A percentile compares a stretch with the other conserved stretches of the same genome.
Conservation (phyloP, 2,888 invertebrate species). For the Epicampocera succincta region DNA sequence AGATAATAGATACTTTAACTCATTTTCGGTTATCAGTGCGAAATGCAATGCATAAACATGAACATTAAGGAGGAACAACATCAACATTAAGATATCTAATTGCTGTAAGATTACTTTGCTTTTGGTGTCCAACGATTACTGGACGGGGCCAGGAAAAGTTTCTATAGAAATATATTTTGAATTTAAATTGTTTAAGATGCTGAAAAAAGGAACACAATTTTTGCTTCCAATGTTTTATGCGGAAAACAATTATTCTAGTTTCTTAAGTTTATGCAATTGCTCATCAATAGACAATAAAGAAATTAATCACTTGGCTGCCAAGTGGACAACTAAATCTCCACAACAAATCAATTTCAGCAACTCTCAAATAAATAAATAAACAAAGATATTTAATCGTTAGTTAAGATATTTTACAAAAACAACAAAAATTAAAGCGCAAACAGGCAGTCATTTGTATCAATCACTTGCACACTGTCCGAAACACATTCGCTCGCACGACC, state of each 20-base stretch:
- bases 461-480: slow-evolving; percentile 53
- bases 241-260: neutral
- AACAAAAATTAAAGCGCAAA: slow-evolving; percentile 43
- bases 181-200: too few species aligned
- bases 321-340: slow-evolving; percentile 51
- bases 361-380: slow-evolving; percentile 36
- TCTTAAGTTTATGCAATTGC: too few species aligned
- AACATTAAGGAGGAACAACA: too few species aligned
- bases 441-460: slow-evolving; percentile 62
- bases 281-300: slow-evolving; percentile 18
- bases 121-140: too few species aligned
- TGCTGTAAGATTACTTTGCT: too few species aligned
- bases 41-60: too few species aligned
- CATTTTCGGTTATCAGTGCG: too few species aligned
- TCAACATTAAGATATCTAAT: too few species aligned
- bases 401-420: slow-evolving; percentile 37
- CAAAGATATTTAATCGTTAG: slow-evolving; percentile 47
- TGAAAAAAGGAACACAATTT: too few species aligned
- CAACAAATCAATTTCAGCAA: slow-evolving; percentile 42
- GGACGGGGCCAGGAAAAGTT: too few species aligned
- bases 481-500: neutral
- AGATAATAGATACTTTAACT: too few species aligned
- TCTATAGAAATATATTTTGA: too few species aligned
- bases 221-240: neutral
- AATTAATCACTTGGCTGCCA: slow-evolving; percentile 55